phyloP scores from a whole-genome alignment of 2,113 vertebrate genomes.

The Cottus gobio region DNA sequence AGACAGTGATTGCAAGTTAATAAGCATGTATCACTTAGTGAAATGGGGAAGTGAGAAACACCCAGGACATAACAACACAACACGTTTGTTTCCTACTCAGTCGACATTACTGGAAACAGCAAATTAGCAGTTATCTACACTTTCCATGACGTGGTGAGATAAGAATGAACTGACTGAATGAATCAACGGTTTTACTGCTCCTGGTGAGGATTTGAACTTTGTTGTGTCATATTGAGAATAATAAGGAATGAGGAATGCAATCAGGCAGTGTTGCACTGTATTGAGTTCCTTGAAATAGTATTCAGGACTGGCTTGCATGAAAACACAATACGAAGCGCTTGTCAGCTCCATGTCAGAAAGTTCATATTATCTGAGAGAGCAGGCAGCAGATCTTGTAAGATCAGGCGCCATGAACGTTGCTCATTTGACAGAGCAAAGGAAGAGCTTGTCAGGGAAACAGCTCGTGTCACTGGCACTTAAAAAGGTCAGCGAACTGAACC shows the following conservation, averaged over 20 bases:
- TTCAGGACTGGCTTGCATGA: not conserved
- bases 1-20: not conserved
- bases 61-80: not conserved
- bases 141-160: conserved; percentile 49
- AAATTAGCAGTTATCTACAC: conserved; percentile 42
- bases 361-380: conserved; percentile 50
- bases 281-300: not conserved
- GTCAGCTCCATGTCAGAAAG: conserved; percentile 49
- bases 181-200: conserved; percentile 41
- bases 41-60: conserved; percentile 3
- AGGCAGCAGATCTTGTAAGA: conserved; percentile 53
- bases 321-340: conserved; percentile 27
- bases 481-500: conserved; percentile 75
- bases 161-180: conserved; percentile 5
- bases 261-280: conserved; percentile 6
- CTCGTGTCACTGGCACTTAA: conserved; percentile 73
- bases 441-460: conserved; percentile 82
- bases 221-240: conserved; percentile 17
- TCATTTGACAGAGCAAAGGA: conserved; percentile 78
- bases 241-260: conserved; percentile 28
- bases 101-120: conserved; percentile 18
- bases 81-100: conserved; percentile 10
- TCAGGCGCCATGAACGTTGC: conserved; percentile 47
- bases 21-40: not conserved
- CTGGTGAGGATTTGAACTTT: conserved; percentile 56